Percentiles rank a stretch among this genome's conserved stretches.
phyloP scores from a whole-genome alignment of 2,888 invertebrate genomes.

The Venusia cambrica region DNA sequence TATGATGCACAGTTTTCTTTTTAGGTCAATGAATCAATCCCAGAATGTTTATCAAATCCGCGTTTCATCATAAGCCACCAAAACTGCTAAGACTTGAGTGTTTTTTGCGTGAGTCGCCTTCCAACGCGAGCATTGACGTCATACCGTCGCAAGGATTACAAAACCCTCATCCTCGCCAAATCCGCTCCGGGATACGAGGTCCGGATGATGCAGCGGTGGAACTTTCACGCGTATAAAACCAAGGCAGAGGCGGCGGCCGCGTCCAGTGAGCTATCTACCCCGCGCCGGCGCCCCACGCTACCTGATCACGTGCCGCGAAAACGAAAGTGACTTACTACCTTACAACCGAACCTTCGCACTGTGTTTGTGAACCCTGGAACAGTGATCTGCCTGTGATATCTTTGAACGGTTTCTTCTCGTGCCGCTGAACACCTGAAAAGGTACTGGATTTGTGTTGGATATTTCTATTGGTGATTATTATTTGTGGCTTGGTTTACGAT shows the following conservation, averaged over 20 bases:
- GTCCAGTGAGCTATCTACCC: slow-evolving; percentile 63
- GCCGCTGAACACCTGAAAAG: slow-evolving; percentile 58
- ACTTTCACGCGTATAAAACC: slow-evolving; percentile 80
- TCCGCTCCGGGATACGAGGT: slow-evolving; percentile 68
- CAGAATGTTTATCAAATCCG: no score
- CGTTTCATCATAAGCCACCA: no score
- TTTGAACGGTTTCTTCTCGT: slow-evolving; percentile 69
- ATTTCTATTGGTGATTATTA: slow-evolving; percentile 23
- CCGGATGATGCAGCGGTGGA: slow-evolving; percentile 49
- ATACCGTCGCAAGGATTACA: slow-evolving; percentile 69
- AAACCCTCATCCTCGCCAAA: slow-evolving; percentile 55
- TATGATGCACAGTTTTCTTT: no score
- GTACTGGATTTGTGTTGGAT: slow-evolving; percentile 54
- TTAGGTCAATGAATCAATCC: no score
- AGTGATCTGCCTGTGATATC: slow-evolving; percentile 76
- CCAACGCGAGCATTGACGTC: slow-evolving; percentile 36
- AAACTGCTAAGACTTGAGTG: slow-evolving; percentile 6
- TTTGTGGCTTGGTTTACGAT: slow-evolving; percentile 18
- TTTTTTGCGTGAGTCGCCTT: slow-evolving; percentile 14
- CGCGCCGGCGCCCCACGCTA: slow-evolving; percentile 50
- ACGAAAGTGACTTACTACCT: slow-evolving; percentile 61
- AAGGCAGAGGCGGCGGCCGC: slow-evolving; percentile 56
- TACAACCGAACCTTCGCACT: slow-evolving; percentile 44
- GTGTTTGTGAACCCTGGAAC: slow-evolving; percentile 72
- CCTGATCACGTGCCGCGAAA: slow-evolving; percentile 52